phyloP scores from a whole-genome alignment of 1,140 invertebrate species.

The Cydia pomonella region DNA sequence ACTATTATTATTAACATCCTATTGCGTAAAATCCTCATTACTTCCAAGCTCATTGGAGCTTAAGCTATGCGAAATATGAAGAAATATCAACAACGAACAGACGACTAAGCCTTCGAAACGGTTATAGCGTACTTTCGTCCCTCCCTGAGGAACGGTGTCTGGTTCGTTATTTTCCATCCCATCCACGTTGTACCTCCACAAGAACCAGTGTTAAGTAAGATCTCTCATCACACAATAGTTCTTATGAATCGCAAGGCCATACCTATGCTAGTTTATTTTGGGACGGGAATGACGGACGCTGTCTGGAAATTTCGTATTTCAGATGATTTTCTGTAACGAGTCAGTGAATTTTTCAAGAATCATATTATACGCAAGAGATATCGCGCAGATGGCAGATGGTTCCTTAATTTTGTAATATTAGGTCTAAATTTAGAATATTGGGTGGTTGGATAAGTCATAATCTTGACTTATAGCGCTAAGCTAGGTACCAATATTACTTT shows the following conservation, averaged over 20 bases:
- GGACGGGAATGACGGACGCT: background rate
- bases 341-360: conserved; percentile 33
- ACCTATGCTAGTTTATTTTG: background rate
- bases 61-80: background rate
- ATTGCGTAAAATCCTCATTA: background rate
- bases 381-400: conserved; percentile 15
- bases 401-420: conserved; percentile 5
- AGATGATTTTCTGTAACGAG: conserved; percentile 29
- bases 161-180: background rate
- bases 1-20: conserved; percentile 2
- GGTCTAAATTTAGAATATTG: background rate
- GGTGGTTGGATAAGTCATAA: background rate
- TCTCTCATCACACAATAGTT: background rate
- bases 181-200: background rate
- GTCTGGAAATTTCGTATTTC: conserved; percentile 20
- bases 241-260: background rate
- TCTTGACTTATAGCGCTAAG: background rate
- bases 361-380: conserved; percentile 20
- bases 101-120: conserved; percentile 7
- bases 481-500: background rate
- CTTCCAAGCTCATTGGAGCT: conserved; percentile 8
- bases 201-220: background rate
- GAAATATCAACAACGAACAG: conserved; percentile 31
- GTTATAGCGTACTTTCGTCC: conserved; percentile 16
- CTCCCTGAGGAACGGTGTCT: conserved; percentile 21